These are phyloP conservation scores for Hydrochoerus hydrochaeris DNA, from an alignment of 2,113 vertebrate genomes.

Conservation along the genomic window DNA sequence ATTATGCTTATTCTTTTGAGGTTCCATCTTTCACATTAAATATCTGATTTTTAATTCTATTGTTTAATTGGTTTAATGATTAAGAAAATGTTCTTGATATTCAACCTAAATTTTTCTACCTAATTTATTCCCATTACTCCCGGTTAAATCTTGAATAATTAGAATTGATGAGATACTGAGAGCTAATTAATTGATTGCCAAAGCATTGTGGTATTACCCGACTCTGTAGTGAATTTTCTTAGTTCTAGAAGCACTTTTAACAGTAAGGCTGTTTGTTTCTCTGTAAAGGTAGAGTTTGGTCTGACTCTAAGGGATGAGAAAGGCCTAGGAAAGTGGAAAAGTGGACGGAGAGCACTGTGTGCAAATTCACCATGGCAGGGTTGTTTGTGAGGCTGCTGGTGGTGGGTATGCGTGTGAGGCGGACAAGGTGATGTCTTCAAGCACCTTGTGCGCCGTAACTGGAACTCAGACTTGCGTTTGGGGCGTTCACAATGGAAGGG, in stretches of 20 bases:
- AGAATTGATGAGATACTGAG: conserved; percentile 77
- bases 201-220: background rate
- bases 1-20: conserved; percentile 58
- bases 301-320: background rate
- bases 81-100: conserved; percentile 79
- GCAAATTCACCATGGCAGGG: background rate
- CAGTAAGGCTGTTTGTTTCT: conserved; percentile 21
- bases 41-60: conserved; percentile 73
- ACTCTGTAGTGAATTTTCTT: conserved; percentile 51
- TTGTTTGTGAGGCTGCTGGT: background rate
- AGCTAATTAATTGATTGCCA: conserved; percentile 78
- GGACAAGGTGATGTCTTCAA: background rate
- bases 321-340: background rate
- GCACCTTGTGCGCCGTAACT: background rate
- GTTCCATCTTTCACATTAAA: conserved; percentile 75
- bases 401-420: background rate
- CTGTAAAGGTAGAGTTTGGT: background rate
- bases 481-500: background rate
- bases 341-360: background rate
- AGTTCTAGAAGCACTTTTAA: conserved; percentile 51
- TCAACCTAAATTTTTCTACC: conserved; percentile 70
- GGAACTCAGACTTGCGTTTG: background rate
- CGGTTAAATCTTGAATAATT: conserved; percentile 75
- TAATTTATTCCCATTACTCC: conserved; percentile 78
- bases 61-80: conserved; percentile 81